Conservation (phyloP, 2,888 invertebrate species). For the Silvanus unidentatus region DNA sequence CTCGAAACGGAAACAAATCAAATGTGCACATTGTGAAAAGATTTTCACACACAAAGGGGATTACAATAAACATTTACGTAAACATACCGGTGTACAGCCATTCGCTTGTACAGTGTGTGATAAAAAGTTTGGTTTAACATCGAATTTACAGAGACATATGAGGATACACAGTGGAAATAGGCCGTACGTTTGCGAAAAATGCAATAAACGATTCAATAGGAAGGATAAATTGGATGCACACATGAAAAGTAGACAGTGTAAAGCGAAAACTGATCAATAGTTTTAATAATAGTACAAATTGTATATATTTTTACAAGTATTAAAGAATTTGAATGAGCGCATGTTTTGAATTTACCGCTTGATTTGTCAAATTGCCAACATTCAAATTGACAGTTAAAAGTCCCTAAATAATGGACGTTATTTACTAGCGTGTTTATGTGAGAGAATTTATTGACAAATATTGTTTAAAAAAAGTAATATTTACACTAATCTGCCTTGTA, state of each 20-base stretch:
- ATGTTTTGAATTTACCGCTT: too few species aligned
- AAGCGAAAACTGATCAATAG: neutral
- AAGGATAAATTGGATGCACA: conserved; percentile 42
- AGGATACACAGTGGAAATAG: conserved; percentile 70
- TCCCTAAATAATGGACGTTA: conserved; percentile 25
- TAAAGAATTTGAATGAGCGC: too few species aligned
- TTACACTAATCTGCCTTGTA: too few species aligned
- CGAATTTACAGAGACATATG: conserved; percentile 70
- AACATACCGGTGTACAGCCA: conserved; percentile 42
- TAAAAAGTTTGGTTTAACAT: conserved; percentile 47
- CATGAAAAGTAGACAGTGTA: conserved; percentile 31
- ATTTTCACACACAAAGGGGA: conserved; percentile 41
- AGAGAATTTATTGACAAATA: conserved; percentile 5
- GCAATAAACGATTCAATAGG: conserved; percentile 39
- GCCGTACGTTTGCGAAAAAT: conserved; percentile 52
- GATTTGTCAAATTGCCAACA: too few species aligned
- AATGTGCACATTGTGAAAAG: conserved; percentile 38
- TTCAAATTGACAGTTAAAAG: too few species aligned
- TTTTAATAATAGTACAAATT: too few species aligned
- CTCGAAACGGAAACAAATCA: conserved; percentile 5
- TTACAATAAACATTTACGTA: conserved; percentile 41
- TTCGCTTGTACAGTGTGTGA: conserved; percentile 36
- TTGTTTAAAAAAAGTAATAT: too few species aligned
- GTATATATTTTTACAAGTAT: too few species aligned
- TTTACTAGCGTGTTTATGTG: conserved; percentile 39